Base-by-base conservation (phyloP, 2,888 invertebrate genomes). In the Pollenia angustigena region DNA sequence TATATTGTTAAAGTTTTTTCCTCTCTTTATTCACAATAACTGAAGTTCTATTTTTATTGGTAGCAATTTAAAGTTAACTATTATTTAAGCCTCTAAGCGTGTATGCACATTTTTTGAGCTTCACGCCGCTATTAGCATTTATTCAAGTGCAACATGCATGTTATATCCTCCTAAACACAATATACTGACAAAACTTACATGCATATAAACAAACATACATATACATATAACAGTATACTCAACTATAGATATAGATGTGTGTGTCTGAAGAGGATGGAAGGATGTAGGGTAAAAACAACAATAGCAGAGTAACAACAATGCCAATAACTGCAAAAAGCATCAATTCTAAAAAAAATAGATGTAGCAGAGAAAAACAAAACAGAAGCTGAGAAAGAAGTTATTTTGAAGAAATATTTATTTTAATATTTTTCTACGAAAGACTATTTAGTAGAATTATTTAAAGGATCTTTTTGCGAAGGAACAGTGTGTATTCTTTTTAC, bases 111-210 rank as follows among this genome's bases (percentile, higher is more conserved):
- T 69, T 32, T 58, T 60, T 58, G 54, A 52, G 52, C 56, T 79
- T 79, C 32, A 72, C 52, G 52, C 78, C n/a, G 52, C 72, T 62
- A 68, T 84, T 84, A 60, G 60, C 68, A 74, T 66, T 84, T 72
- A 72, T 72, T 84, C 68, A 79, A 83, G 78, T 78, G 83, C 75
- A 81, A 75, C 75, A 48, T 81, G 58, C 40, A 40, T 64, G 80
- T 52, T 52, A 12, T 62, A 78, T 32, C 44, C 32, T 32, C 16
- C 69, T 16, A 52, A 69, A 69, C 16, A 9, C 4, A 12, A 56
- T 11, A 11, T 23, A 56, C 11, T 23, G 10, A 12, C 12, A 18
- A 64, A 46, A 23, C 1, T 46, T 3, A 54, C 18, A 44, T 14
- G 11, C 4, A 18, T 69, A 18, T 1, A 18, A 1, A 18, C 18